A percentile compares a stretch with the other conserved stretches of the same genome.
Evolutionary conservation across 1,140 invertebrate genomes (phyloP).

Genomic region (Pararge aegeria): DNA sequence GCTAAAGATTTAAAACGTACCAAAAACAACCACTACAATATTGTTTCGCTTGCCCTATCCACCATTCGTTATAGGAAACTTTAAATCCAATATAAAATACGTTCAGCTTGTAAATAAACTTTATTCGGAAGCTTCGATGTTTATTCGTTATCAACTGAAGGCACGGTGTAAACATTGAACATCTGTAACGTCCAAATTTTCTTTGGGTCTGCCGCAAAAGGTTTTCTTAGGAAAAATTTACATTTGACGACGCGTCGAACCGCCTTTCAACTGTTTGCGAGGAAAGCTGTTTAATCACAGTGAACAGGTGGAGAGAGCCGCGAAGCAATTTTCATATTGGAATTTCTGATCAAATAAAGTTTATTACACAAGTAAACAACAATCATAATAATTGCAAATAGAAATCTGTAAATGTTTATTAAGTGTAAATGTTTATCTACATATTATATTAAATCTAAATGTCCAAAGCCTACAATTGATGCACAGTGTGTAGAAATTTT

Average conservation of each 20-base stretch:
- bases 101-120: constrained; percentile 11
- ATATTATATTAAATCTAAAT: too few species aligned
- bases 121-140: constrained; percentile 20
- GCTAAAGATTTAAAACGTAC: background rate
- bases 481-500: too few species aligned
- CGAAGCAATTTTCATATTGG: constrained; percentile 68
- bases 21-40: background rate
- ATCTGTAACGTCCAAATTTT: constrained; percentile 53
- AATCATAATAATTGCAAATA: constrained; percentile 4
- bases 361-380: constrained; percentile 17
- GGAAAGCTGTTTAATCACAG: constrained; percentile 72
- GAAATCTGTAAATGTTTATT: background rate
- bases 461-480: too few species aligned
- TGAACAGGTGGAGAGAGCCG: constrained; percentile 61
- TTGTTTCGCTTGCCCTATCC: background rate
- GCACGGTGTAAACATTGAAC: constrained; percentile 26
- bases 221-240: constrained; percentile 64
- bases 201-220: constrained; percentile 57
- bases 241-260: constrained; percentile 46
- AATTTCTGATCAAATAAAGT: constrained; percentile 25
- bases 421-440: background rate
- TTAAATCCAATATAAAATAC: constrained; percentile 9
- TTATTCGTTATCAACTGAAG: constrained; percentile 21
- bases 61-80: background rate
- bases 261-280: constrained; percentile 49